Evolutionary conservation across 2,797 vertebrate genomes (phyloP), one percentile per base, ranked within the genome.

Genomic region (Loris lydekkerianus): DNA sequence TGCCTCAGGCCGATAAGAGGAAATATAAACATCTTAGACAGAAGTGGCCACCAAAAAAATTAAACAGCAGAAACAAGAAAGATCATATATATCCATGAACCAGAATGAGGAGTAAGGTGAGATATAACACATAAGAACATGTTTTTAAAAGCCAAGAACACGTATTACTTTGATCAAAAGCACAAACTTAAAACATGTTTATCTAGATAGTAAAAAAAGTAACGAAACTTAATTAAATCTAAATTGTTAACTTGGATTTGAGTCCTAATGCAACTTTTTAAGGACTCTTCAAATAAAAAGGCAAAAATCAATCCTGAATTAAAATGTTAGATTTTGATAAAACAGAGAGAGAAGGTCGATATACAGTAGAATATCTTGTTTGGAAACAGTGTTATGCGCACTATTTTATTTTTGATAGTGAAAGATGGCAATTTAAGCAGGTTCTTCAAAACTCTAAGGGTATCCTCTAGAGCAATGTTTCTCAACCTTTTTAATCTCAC

Each of bases 261-360:
- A 95, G 31, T 75, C n/a, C 82, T 18, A 70, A 31, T 27, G 34
- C 18, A 91, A 92, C 49, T n/a, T 89, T 81, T 63, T 78, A 10
- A 95, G 69, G 58, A 75, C 40, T 94, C 56, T 80, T 80, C 53
- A 94, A 91, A 63, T 13, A 84, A 85, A 72, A 73, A 94, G 27
- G 6, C 61, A 85, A 89, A 93, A 93, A 58, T 56, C 53, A 67
- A 73, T 46, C 77, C 86, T 88, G 34, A 90, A 75, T 80, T 67
- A 67, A 75, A 77, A 85, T 69, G 34, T 85, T 56, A 40, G 6
- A 58, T 77, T 87, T n/a, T 89, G 65, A 89, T 27, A 78, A 86
- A 90, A 86, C 34, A 9, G 83, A 40, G 29, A 23, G 27, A 7
- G 10, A 67, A 7, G 65, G 43, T 20, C 76, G 61, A 83, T 46